Evolutionary conservation across 2,888 invertebrate genomes (phyloP).

Genomic region (Vanessa cardui): DNA sequence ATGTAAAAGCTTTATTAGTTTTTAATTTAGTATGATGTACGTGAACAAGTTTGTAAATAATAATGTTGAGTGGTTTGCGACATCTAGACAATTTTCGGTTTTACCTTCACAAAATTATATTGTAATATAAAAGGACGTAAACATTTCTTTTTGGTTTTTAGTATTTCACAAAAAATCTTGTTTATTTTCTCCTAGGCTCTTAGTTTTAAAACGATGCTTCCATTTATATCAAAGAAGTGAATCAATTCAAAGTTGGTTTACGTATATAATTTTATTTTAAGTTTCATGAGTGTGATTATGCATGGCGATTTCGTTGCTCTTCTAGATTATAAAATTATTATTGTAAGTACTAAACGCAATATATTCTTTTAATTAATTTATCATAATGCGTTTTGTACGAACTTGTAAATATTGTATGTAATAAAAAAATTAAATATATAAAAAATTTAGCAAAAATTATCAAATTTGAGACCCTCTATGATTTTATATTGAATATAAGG

Average conservation of each 20-base stretch:
- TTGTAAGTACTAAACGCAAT: constrained; percentile 67
- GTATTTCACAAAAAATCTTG: constrained; percentile 32
- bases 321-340: constrained; percentile 63
- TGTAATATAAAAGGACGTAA: constrained; percentile 24
- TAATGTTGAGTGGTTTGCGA: constrained; percentile 68
- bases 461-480: constrained; percentile 72
- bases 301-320: constrained; percentile 78
- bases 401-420: constrained; percentile 77
- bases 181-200: constrained; percentile 59
- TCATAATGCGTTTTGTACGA: constrained; percentile 66
- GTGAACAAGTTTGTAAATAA: constrained; percentile 76
- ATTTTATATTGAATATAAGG: constrained; percentile 81
- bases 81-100: constrained; percentile 39
- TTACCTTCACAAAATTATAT: constrained; percentile 28
- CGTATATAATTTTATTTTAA: constrained; percentile 72
- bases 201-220: constrained; percentile 81
- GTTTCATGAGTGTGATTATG: constrained; percentile 79
- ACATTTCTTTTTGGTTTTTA: constrained; percentile 14
- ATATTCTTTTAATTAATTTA: constrained; percentile 71
- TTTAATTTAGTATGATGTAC: constrained; percentile 63
- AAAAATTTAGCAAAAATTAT: constrained; percentile 69
- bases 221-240: constrained; percentile 82
- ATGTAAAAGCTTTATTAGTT: constrained; percentile 82
- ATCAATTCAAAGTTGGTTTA: constrained; percentile 78
- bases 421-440: constrained; percentile 49